These are phyloP conservation scores for Drosophila neotestacea DNA, from an alignment of 2,888 invertebrate species.

Conservation along the genomic window DNA sequence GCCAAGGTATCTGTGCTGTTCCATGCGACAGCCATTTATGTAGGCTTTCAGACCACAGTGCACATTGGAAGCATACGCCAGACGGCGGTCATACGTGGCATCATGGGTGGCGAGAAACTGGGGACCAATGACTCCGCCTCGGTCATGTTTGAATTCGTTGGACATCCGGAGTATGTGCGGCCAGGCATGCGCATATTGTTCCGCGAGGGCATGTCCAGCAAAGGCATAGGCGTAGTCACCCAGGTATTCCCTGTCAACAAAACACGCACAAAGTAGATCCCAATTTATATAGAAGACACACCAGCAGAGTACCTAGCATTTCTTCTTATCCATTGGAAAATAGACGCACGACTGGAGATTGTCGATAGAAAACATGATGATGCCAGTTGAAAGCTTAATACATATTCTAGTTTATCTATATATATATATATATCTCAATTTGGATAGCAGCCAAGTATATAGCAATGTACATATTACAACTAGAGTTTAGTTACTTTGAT, in stretches of 20 bases:
- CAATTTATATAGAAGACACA: neutral
- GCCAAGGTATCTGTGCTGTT: slow-evolving; percentile 96
- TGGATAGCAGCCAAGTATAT: slow-evolving; percentile 23
- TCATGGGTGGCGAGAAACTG: slow-evolving; percentile 86
- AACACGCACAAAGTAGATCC: slow-evolving; percentile 52
- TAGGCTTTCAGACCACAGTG: slow-evolving; percentile 96
- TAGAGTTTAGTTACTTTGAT: slow-evolving; percentile 58
- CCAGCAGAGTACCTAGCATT: slow-evolving; percentile 35
- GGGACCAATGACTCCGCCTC: slow-evolving; percentile 94
- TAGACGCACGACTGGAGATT: neutral
- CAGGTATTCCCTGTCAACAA: slow-evolving; percentile 89
- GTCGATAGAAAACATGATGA: neutral
- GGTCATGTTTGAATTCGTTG: slow-evolving; percentile 94
- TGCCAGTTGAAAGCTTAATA: slow-evolving; percentile 30
- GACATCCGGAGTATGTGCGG: slow-evolving; percentile 95
- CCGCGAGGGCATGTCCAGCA: slow-evolving; percentile 91
- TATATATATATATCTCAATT: slow-evolving; percentile 57
- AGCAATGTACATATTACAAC: slow-evolving; percentile 67
- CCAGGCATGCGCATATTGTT: slow-evolving; percentile 92
- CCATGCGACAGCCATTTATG: slow-evolving; percentile 93
- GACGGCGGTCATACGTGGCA: slow-evolving; percentile 95
- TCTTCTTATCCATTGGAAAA: slow-evolving; percentile 5
- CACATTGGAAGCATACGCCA: slow-evolving; percentile 98
- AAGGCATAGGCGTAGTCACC: slow-evolving; percentile 94
- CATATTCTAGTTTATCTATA: slow-evolving; percentile 37